These are phyloP conservation scores for Celastrina argiolus DNA, from an alignment of 2,888 invertebrate species.

Conservation along the genomic window DNA sequence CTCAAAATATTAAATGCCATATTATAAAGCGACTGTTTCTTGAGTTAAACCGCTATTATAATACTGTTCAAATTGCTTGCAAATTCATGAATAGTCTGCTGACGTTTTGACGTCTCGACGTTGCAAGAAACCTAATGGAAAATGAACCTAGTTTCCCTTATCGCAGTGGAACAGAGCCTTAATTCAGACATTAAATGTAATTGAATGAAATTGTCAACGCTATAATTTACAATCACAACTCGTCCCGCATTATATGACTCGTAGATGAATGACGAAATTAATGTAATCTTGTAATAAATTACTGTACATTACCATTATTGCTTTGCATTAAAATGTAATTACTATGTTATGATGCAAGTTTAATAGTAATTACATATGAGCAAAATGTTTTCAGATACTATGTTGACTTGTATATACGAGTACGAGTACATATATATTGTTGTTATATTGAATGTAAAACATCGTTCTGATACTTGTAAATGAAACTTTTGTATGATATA, in stretches of 20 bases:
- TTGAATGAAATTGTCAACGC: constrained; percentile 35
- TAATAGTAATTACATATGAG: not conserved
- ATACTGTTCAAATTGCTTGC: not conserved
- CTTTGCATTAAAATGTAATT: not conserved
- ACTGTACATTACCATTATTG: not conserved
- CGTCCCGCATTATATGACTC: not conserved
- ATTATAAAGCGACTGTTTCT: not conserved
- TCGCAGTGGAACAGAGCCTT: not conserved
- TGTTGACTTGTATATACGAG: not conserved
- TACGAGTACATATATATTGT: too few relatives aligned
- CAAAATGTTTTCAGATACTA: not conserved
- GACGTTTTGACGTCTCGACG: not conserved
- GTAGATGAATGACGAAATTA: constrained; percentile 1
- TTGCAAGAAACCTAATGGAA: constrained; percentile 1
- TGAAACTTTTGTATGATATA: too few relatives aligned
- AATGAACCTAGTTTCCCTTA: not conserved
- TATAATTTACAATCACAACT: constrained; percentile 8
- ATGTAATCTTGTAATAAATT: not conserved
- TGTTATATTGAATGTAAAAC: too few relatives aligned
- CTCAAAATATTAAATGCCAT: not conserved
- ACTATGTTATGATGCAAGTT: too few relatives aligned
- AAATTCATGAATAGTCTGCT: not conserved
- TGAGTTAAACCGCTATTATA: not conserved
- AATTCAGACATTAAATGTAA: constrained; percentile 16
- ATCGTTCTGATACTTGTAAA: too few relatives aligned